These are phyloP conservation scores for Campaea margaritaria DNA, from an alignment of 2,888 invertebrate species.

Conservation along the genomic window DNA sequence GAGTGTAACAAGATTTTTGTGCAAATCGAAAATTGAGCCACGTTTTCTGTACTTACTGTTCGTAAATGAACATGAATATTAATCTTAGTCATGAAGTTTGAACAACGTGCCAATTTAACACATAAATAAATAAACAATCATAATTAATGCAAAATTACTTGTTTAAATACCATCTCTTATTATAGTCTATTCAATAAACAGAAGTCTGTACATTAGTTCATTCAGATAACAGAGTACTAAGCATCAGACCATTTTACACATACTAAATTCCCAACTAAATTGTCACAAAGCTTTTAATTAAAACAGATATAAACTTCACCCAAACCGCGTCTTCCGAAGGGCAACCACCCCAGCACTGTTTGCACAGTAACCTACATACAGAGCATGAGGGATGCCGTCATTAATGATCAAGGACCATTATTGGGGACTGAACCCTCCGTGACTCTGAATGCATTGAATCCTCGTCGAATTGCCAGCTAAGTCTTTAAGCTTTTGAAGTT, in stretches of 20 bases:
- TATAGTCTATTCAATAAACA: too few species aligned
- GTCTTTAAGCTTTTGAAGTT: constrained; percentile 53
- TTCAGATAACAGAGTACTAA: neutral
- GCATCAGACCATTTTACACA: neutral
- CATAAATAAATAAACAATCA: too few species aligned
- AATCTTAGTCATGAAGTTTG: too few species aligned
- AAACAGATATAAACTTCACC: constrained; percentile 60
- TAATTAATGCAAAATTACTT: too few species aligned
- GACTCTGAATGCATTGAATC: constrained; percentile 78
- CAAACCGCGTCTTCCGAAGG: constrained; percentile 59
- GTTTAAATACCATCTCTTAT: too few species aligned
- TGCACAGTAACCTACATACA: constrained; percentile 84
- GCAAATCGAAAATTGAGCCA: too few species aligned
- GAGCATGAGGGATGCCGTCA: constrained; percentile 80
- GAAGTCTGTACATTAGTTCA: neutral
- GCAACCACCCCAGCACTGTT: constrained; percentile 75
- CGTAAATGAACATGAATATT: too few species aligned
- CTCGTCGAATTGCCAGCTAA: constrained; percentile 55
- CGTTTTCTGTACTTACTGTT: too few species aligned
- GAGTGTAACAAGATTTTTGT: too few species aligned
- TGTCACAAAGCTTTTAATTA: constrained; percentile 49
- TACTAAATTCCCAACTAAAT: constrained; percentile 26
- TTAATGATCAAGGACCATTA: constrained; percentile 80
- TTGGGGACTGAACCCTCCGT: constrained; percentile 77
- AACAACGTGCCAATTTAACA: too few species aligned